phyloP scores from a whole-genome alignment of 2,797 vertebrate genomes.

The Notamacropus eugenii region DNA sequence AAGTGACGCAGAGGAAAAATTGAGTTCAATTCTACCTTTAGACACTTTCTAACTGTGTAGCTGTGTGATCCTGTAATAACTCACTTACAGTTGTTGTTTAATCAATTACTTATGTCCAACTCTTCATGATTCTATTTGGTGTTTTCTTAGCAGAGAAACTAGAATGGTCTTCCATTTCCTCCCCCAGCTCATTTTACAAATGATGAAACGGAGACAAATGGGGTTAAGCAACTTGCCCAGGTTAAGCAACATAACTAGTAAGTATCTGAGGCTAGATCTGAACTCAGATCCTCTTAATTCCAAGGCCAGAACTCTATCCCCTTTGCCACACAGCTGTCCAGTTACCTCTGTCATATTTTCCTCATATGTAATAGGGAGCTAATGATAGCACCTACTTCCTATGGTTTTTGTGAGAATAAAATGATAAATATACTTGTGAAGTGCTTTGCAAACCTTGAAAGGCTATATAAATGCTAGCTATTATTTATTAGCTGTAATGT shows the following conservation, averaged over 20 bases:
- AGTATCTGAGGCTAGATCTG: not conserved
- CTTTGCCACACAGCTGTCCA: not conserved
- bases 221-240: not conserved
- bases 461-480: not conserved
- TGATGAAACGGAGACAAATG: not conserved
- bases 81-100: not conserved
- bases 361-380: too few species aligned
- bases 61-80: not conserved
- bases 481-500: not conserved
- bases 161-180: not conserved
- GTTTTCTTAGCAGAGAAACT: not conserved
- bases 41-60: not conserved
- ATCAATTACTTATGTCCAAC: too few species aligned
- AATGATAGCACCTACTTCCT: too few species aligned
- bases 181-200: not conserved
- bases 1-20: not conserved
- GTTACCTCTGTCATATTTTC: not conserved
- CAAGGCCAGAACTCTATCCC: not conserved
- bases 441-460: not conserved
- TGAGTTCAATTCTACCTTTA: not conserved
- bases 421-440: not conserved
- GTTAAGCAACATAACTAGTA: not conserved
- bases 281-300: not conserved
- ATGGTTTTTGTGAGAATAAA: too few species aligned
- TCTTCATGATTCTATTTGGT: too few species aligned